These are phyloP conservation scores for Gavialis gangeticus DNA, from an alignment of 2,113 vertebrate species.

Conservation along the genomic window DNA sequence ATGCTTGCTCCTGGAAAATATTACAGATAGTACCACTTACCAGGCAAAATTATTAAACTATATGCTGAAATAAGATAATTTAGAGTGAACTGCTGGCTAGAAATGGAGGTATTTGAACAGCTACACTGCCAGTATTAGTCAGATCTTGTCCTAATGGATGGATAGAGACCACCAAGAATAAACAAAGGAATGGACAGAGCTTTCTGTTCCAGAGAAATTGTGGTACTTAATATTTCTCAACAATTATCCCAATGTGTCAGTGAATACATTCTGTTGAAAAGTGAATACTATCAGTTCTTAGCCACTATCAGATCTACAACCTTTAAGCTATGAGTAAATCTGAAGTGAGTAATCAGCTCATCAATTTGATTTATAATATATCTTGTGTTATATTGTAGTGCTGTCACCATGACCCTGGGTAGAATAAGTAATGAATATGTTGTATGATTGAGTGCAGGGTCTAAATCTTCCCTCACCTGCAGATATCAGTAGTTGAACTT, in stretches of 20 bases:
- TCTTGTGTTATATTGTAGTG: not conserved
- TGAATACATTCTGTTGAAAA: not conserved
- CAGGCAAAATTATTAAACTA: not conserved
- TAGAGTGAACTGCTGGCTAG: not conserved
- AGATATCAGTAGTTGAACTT: not conserved
- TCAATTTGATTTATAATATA: not conserved
- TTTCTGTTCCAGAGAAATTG: not conserved
- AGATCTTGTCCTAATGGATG: not conserved
- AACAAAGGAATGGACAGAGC: not conserved
- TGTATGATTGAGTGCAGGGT: not conserved
- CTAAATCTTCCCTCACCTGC: not conserved
- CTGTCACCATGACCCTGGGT: not conserved
- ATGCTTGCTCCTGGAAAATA: not conserved
- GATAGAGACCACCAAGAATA: not conserved
- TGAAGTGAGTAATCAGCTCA: not conserved
- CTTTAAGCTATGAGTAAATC: not conserved
- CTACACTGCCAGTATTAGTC: not conserved
- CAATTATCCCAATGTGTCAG: not conserved
- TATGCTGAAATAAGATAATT: not conserved
- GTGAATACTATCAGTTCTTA: not conserved
- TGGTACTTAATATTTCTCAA: not conserved
- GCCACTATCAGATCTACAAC: not conserved
- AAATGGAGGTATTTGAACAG: not conserved
- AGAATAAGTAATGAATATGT: not conserved
- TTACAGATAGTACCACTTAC: not conserved